phyloP scores from a whole-genome alignment of 2,113 vertebrate species.

The Grammomys surdaster region DNA sequence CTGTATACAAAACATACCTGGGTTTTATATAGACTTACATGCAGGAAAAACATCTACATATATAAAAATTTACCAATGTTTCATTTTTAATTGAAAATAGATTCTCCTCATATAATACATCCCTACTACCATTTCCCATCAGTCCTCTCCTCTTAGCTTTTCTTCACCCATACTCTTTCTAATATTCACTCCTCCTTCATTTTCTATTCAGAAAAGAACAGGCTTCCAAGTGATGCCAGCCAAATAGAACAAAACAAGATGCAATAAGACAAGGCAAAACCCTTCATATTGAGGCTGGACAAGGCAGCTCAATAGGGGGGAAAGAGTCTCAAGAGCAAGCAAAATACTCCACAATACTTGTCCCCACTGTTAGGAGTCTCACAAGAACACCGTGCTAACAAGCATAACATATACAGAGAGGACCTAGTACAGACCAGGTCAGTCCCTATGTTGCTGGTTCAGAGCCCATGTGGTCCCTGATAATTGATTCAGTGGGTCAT shows the following conservation, averaged over 20 bases:
- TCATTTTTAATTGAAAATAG: not conserved
- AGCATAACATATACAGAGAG: not conserved
- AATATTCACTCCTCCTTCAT: not conserved
- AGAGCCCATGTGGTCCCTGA: not conserved
- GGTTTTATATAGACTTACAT: no score
- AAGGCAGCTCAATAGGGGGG: not conserved
- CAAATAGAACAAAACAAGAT: not conserved
- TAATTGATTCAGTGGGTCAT: not conserved
- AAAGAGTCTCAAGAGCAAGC: not conserved
- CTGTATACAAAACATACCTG: not conserved
- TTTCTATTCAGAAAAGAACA: not conserved
- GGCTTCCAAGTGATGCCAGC: not conserved
- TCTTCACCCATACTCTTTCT: not conserved
- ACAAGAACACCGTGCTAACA: not conserved
- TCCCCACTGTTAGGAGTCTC: not conserved
- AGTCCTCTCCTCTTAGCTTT: not conserved
- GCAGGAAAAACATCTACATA: not conserved
- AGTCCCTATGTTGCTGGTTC: not conserved
- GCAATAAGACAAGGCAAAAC: not conserved
- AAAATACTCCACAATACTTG: not conserved
- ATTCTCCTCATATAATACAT: not conserved
- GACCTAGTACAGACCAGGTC: fast-evolving
- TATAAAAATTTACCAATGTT: not conserved
- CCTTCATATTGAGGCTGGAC: not conserved
- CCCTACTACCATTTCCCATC: not conserved